Conservation (phyloP, 2,888 invertebrate species). For the Drosophila flavopinicola region DNA sequence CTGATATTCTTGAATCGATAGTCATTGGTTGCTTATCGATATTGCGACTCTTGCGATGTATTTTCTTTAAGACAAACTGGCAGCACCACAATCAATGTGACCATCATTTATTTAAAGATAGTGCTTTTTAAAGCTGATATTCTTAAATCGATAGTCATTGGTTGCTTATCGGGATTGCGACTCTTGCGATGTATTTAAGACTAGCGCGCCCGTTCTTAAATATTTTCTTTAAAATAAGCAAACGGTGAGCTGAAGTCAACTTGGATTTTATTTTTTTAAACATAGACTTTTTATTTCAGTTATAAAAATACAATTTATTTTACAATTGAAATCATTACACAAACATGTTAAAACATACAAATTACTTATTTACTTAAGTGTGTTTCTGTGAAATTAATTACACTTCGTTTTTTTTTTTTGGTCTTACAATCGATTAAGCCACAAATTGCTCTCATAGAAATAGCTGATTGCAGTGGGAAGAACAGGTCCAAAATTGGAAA, state of each 20-base stretch:
- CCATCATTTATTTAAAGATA: neutral
- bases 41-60: too few relatives aligned
- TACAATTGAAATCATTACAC: conserved; percentile 57
- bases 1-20: too few relatives aligned
- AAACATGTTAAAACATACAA: conserved; percentile 44
- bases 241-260: too few relatives aligned
- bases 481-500: conserved; percentile 39
- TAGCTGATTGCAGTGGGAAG: conserved; percentile 40
- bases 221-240: too few relatives aligned
- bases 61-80: too few relatives aligned
- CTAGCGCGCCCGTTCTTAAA: conserved; percentile 1
- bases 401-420: conserved; percentile 54
- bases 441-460: conserved; percentile 59
- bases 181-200: neutral
- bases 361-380: conserved; percentile 41
- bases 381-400: conserved; percentile 56
- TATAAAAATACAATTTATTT: conserved; percentile 76
- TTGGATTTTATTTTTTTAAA: too few relatives aligned
- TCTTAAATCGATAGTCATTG: conserved; percentile 20
- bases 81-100: conserved; percentile 25
- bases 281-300: conserved; percentile 15
- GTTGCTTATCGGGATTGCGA: conserved; percentile 2
- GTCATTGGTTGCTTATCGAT: too few relatives aligned
- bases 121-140: too few relatives aligned
- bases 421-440: conserved; percentile 76